Conservation (phyloP, 1,140 invertebrate genomes). For the Maniola jurtina region DNA sequence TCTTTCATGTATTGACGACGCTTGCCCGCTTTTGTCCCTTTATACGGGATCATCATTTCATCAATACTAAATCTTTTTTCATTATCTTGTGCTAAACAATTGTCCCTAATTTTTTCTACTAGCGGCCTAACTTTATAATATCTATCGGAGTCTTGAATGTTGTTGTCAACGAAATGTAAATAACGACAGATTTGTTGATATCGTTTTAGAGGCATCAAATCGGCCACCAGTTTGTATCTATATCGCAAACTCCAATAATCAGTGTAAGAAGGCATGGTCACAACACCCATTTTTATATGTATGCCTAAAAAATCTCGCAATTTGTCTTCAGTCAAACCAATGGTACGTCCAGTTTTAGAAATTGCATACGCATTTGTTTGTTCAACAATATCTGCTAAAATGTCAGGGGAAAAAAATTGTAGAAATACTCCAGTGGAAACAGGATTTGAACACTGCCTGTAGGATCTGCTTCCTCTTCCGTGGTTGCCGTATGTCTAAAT, state of each 20-base stretch:
- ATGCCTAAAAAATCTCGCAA: constrained; percentile 36
- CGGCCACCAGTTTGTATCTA: constrained; percentile 31
- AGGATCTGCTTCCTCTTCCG: constrained; percentile 30
- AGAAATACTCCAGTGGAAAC: constrained; percentile 27
- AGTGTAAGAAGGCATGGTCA: constrained; percentile 33
- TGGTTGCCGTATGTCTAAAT: constrained; percentile 23
- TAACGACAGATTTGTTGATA: constrained; percentile 36
- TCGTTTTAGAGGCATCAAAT: constrained; percentile 38
- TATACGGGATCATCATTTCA: constrained; percentile 19
- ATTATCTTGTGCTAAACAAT: constrained; percentile 28
- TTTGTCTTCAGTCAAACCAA: constrained; percentile 32
- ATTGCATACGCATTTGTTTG: constrained; percentile 35
- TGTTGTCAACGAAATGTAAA: constrained; percentile 32
- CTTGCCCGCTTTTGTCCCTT: too few species aligned
- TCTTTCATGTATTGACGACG: too few species aligned
- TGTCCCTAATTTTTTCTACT: constrained; percentile 25
- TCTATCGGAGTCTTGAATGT: constrained; percentile 20
- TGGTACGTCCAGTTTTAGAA: constrained; percentile 30
- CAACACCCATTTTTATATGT: constrained; percentile 38
- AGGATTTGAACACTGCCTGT: constrained; percentile 20
- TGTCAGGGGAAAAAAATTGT: constrained; percentile 31
- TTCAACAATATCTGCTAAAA: constrained; percentile 26
- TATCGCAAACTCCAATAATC: constrained; percentile 35
- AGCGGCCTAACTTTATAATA: constrained; percentile 34
- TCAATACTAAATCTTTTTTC: constrained; percentile 15